Evolutionary conservation across 1,140 invertebrate species (phyloP).

Genomic region (Drosophila obscura): DNA sequence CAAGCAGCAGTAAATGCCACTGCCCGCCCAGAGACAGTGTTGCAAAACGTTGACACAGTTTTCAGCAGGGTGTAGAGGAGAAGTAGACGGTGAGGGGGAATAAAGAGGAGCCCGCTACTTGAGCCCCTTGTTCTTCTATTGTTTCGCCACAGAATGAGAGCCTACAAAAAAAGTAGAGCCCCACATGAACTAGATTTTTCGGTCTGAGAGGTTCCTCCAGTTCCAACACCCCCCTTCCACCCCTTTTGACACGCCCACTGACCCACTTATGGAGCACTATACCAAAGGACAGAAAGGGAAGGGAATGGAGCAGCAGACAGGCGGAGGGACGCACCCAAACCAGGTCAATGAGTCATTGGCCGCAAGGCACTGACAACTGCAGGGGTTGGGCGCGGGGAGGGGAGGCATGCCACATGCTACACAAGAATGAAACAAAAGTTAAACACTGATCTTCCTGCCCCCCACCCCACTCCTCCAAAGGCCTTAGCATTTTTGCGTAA

Average conservation of each 20-base stretch:
- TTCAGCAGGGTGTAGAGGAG: background rate
- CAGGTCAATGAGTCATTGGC: slow-evolving; percentile 78
- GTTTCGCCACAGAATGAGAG: slow-evolving; percentile 21
- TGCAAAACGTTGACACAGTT: slow-evolving; percentile 40
- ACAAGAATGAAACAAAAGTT: slow-evolving; percentile 12
- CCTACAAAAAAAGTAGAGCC: slow-evolving; percentile 7
- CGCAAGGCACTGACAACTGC: slow-evolving; percentile 23
- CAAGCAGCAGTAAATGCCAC: slow-evolving; percentile 5
- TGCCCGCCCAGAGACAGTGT: slow-evolving; percentile 14
- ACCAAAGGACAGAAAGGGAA: background rate
- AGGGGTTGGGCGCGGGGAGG: background rate
- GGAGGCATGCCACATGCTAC: background rate
- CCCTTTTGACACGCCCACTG: slow-evolving; percentile 47
- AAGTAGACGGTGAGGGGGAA: no score
- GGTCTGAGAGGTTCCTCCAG: slow-evolving; percentile 24
- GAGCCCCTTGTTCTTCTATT: slow-evolving; percentile 31
- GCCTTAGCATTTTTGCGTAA: slow-evolving; percentile 63
- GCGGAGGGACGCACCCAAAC: slow-evolving; percentile 40
- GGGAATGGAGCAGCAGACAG: slow-evolving; percentile 18
- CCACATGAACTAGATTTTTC: slow-evolving; percentile 68
- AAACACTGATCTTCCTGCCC: slow-evolving; percentile 25
- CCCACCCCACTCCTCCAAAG: slow-evolving; percentile 3
- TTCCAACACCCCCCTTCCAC: slow-evolving; percentile 1
- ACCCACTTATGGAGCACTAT: slow-evolving; percentile 53
- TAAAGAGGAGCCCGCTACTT: slow-evolving; percentile 6